These are phyloP conservation scores for Venturia canescens DNA, from an alignment of 1,140 invertebrate species.

Conservation along the genomic window DNA sequence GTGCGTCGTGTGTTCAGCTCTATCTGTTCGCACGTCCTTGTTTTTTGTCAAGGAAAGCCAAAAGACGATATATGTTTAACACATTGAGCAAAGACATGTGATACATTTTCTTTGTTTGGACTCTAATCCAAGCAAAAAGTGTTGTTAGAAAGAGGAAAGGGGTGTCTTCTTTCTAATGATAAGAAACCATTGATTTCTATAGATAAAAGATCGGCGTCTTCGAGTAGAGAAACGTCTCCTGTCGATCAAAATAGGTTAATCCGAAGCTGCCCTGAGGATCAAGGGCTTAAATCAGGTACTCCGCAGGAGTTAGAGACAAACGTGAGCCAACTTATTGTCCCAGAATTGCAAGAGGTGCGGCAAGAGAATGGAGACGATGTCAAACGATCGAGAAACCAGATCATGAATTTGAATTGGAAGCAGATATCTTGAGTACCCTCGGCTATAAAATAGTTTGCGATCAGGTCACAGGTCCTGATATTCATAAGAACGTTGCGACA, in stretches of 20 bases:
- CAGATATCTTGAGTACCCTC: constrained; percentile 9
- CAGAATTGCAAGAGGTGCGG: neutral
- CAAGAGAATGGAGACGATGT: neutral
- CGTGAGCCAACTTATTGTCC: neutral
- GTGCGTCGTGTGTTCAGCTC: constrained; percentile 2
- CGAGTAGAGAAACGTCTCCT: neutral
- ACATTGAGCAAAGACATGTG: too few relatives aligned
- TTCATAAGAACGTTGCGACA: constrained; percentile 20
- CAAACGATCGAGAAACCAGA: constrained; percentile 9
- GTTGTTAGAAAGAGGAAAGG: too few relatives aligned
- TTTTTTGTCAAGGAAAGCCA: too few relatives aligned
- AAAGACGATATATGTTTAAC: too few relatives aligned
- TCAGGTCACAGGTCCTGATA: neutral
- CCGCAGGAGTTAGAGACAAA: neutral
- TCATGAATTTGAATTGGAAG: constrained; percentile 13
- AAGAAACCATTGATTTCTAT: neutral
- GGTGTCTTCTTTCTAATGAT: neutral
- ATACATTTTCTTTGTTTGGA: too few relatives aligned
- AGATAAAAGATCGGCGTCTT: neutral
- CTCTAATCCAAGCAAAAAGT: too few relatives aligned
- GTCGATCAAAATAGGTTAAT: too few relatives aligned
- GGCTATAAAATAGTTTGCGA: neutral
- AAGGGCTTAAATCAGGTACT: neutral
- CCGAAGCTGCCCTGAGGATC: neutral
- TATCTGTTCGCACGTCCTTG: neutral